Evolutionary conservation across 2,113 vertebrate species (phyloP).

Genomic region (Solea senegalensis): DNA sequence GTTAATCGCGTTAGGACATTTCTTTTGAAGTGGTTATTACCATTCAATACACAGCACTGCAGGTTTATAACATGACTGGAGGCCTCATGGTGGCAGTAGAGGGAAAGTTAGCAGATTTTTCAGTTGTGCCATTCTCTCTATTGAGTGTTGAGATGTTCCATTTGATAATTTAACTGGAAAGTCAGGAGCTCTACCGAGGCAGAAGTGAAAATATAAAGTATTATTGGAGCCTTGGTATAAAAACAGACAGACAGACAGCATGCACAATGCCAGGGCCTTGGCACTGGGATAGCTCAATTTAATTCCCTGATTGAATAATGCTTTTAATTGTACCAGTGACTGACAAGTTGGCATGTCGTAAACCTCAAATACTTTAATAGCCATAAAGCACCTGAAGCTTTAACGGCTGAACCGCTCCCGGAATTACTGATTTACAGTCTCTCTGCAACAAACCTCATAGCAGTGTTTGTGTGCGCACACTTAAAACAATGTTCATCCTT

Average conservation of each 20-base stretch:
- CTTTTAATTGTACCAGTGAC: not conserved
- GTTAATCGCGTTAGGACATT: too few species aligned
- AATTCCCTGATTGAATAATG: not conserved
- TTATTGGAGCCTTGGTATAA: not conserved
- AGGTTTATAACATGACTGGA: not conserved
- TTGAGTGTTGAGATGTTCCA: not conserved
- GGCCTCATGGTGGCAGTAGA: not conserved
- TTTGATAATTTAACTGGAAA: not conserved
- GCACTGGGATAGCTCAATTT: not conserved
- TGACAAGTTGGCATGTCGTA: not conserved
- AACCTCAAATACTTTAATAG: not conserved
- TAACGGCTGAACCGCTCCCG: not conserved
- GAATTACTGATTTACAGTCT: not conserved
- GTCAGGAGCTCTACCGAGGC: too few species aligned
- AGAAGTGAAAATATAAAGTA: too few species aligned
- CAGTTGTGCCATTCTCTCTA: not conserved
- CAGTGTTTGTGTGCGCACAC: not conserved
- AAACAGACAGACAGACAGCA: slow-evolving; percentile 3
- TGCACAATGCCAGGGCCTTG: not conserved
- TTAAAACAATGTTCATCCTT: not conserved
- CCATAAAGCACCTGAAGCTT: not conserved
- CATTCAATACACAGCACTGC: too few species aligned
- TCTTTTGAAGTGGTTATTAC: too few species aligned
- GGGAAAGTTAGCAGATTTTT: not conserved
- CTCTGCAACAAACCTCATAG: not conserved